These are phyloP conservation scores for Sicus ferrugineus DNA, from an alignment of 2,888 invertebrate species.

Conservation along the genomic window DNA sequence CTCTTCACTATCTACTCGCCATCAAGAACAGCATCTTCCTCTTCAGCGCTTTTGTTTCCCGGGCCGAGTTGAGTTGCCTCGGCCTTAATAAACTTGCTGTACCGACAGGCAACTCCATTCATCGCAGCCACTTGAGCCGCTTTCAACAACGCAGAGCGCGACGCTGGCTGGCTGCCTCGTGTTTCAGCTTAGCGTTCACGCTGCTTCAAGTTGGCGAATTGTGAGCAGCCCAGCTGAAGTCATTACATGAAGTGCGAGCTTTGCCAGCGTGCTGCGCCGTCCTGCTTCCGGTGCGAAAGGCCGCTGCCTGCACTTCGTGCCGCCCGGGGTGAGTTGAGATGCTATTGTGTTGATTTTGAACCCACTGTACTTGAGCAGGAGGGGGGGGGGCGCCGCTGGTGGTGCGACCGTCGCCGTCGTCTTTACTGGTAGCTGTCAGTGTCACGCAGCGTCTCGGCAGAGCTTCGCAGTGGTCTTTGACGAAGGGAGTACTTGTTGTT, in stretches of 20 bases:
- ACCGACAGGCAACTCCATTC: background rate
- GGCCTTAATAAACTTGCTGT: background rate
- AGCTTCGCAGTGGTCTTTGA: background rate
- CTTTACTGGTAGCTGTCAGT: conserved; percentile 37
- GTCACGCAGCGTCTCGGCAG: conserved; percentile 18
- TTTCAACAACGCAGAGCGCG: background rate
- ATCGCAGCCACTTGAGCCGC: conserved; percentile 4
- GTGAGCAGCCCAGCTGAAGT: conserved; percentile 4
- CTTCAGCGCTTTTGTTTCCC: conserved; percentile 34
- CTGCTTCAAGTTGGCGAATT: conserved; percentile 40
- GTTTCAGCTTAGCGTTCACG: conserved; percentile 30
- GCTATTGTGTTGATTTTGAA: conserved; percentile 28
- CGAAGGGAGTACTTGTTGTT: conserved; percentile 2
- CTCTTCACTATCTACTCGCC: background rate
- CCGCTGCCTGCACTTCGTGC: too few species aligned
- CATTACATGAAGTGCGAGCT: conserved; percentile 1
- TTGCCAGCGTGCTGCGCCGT: background rate
- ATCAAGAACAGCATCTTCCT: conserved; percentile 27
- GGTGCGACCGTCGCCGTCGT: background rate
- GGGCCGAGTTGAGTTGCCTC: conserved; percentile 8
- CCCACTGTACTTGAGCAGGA: conserved; percentile 15
- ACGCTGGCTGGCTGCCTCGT: background rate
- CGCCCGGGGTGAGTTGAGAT: background rate
- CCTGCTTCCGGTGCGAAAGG: background rate
- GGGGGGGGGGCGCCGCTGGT: background rate